A percentile compares a stretch with the other conserved stretches of the same genome.
These are phyloP conservation scores for Pyrocephalus nanus DNA, from an alignment of 2,797 vertebrate genomes.

Conservation along the genomic window DNA sequence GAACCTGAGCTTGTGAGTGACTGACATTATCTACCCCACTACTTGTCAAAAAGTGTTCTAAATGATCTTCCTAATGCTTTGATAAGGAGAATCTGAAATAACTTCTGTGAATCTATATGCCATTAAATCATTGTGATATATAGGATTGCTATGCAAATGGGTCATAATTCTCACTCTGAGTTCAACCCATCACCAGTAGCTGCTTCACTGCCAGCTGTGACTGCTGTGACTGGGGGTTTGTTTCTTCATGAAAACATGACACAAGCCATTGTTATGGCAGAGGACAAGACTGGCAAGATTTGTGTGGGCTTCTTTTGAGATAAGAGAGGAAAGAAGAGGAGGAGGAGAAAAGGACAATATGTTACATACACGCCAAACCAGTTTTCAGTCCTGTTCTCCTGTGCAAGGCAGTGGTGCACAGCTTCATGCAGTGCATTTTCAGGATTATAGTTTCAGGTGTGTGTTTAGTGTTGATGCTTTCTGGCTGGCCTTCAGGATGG, in stretches of 20 bases:
- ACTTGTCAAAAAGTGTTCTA: not conserved
- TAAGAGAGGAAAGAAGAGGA: not conserved
- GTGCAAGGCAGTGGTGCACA: accelerated
- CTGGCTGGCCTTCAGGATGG: not conserved
- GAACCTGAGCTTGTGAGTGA: not conserved
- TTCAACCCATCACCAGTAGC: not conserved
- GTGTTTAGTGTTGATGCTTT: not conserved
- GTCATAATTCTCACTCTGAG: not conserved
- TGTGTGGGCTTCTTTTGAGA: not conserved
- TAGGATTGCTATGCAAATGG: not conserved
- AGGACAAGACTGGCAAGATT: not conserved
- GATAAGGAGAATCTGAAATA: not conserved
- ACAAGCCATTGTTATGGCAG: too few species aligned
- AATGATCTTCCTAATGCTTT: not conserved
- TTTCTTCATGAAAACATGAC: too few species aligned
- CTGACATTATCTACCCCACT: not conserved
- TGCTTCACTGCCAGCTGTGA: not conserved
- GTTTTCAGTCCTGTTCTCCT: not conserved
- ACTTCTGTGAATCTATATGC: not conserved
- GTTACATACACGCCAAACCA: accelerated
- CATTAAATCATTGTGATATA: not conserved
- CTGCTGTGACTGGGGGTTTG: too few species aligned
- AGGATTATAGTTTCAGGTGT: not conserved
- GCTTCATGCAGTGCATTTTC: not conserved
- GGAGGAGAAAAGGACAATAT: not conserved